Percentiles rank a stretch among this genome's conserved stretches.
Conservation (phyloP, 2,797 vertebrate genomes). For the Neosalanx taihuensis region DNA sequence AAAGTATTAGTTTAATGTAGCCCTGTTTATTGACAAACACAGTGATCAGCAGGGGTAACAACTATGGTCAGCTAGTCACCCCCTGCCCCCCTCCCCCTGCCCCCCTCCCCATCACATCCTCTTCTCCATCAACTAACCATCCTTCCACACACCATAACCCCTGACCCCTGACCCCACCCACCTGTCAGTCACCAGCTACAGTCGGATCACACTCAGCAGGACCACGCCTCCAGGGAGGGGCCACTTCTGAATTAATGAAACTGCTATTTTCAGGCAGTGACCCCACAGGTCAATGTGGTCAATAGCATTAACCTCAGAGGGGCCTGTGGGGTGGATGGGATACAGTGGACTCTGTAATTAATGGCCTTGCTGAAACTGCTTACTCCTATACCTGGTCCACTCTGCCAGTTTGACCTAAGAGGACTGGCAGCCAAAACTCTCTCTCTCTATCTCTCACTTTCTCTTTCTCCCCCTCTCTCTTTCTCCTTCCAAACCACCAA, state of each 20-base stretch:
- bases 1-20: background rate
- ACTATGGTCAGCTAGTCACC: background rate
- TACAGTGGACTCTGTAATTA: slow-evolving; percentile 41
- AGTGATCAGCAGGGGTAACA: background rate
- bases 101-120: too few relatives aligned
- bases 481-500: slow-evolving; percentile 7
- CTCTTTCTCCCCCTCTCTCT: background rate
- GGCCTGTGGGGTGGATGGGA: slow-evolving; percentile 9
- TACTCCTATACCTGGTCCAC: slow-evolving; percentile 5
- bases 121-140: too few relatives aligned
- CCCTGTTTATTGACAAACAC: slow-evolving; percentile 4
- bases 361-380: slow-evolving; percentile 36
- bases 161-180: background rate
- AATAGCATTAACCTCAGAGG: slow-evolving; percentile 51
- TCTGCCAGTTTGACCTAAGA: background rate
- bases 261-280: slow-evolving; percentile 42
- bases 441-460: too few relatives aligned
- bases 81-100: background rate
- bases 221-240: slow-evolving; percentile 7
- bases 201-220: slow-evolving; percentile 9
- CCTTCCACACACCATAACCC: background rate
- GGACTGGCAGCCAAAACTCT: background rate
- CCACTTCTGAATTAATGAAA: slow-evolving; percentile 43
- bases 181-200: slow-evolving; percentile 15
- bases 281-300: slow-evolving; percentile 55